Base-by-base conservation (phyloP, 2,113 vertebrate genomes). In the Craseonycteris thonglongyai region DNA sequence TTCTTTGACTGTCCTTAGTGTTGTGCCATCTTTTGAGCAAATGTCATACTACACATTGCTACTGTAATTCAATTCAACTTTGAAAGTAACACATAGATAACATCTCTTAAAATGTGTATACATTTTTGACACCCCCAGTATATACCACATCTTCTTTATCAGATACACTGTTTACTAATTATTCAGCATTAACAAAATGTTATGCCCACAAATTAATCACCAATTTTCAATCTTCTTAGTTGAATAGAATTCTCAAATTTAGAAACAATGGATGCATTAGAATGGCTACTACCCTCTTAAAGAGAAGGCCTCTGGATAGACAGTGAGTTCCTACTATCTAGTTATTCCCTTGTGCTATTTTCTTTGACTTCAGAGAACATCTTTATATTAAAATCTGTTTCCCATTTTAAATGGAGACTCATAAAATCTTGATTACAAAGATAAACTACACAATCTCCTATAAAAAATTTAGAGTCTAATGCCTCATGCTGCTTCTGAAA, bases 331-430 rank as follows among this genome's bases (percentile, higher is more conserved):
- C 79, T 40, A 65, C 33, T 35, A 88, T 66, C 10, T 79, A n/a
- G 51, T 83, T 33, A 83, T 51, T 92, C 7, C 87, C 30, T 87
- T 89, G 51, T 84, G 69, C 28, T 82, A 82, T 91, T 86, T 80
- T 88, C 40, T 85, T 87, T 96, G 40, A 76, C 72, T 16, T 88
- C 13, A 74, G 45, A 79, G 45, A 84, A 89, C 5, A 94, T 45
- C 40, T 90, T 93, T 71, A 61, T 59, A 88, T 38, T 7, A 90
- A 94, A 85, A 92, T 51, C 13, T 69, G 33, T 94, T 95, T 90
- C 26, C 2, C 40, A 71, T 49, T 51, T 82, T 94, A 95, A 83
- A 63, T 74, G 76, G 33, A 90, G 33, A 81, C 26, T 91, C 28
- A 93, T 13, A 69, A 12, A 58, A 93, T 63, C 26, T 91, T 76